These are phyloP conservation scores for Galbula dea DNA, from an alignment of 2,113 vertebrate species.

Conservation along the genomic window DNA sequence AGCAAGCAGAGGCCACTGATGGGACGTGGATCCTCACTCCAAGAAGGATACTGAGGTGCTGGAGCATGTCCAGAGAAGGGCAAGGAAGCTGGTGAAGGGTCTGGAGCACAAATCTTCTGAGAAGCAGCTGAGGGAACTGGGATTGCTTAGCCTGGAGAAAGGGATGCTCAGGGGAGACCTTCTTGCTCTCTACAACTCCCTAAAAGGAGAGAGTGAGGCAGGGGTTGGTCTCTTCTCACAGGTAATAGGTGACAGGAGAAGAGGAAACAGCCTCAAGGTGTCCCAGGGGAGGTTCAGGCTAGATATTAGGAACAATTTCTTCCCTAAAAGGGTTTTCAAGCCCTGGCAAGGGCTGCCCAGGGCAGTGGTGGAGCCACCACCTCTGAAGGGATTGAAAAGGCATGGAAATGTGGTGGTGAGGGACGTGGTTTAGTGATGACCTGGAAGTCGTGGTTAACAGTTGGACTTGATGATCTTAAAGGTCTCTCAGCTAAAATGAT, in stretches of 20 bases:
- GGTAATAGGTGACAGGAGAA: neutral
- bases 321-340: neutral
- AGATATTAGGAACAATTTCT: neutral
- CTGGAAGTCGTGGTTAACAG: neutral
- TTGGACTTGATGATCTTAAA: neutral
- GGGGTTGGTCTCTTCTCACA: neutral
- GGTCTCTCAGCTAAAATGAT: neutral
- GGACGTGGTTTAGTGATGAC: neutral
- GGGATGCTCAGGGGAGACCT: neutral
- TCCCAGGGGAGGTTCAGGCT: neutral
- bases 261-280: neutral
- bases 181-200: neutral
- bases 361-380: neutral
- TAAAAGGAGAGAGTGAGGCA: neutral
- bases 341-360: neutral
- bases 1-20: neutral
- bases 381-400: neutral
- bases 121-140: neutral
- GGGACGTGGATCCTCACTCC: neutral
- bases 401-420: neutral
- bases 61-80: neutral
- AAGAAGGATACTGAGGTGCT: neutral
- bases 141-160: neutral
- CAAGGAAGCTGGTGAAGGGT: neutral
- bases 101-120: neutral